Evolutionary conservation across 2,888 invertebrate species (phyloP), one percentile per base, ranked within the genome.

Genomic region (Phyto melanocephala): DNA sequence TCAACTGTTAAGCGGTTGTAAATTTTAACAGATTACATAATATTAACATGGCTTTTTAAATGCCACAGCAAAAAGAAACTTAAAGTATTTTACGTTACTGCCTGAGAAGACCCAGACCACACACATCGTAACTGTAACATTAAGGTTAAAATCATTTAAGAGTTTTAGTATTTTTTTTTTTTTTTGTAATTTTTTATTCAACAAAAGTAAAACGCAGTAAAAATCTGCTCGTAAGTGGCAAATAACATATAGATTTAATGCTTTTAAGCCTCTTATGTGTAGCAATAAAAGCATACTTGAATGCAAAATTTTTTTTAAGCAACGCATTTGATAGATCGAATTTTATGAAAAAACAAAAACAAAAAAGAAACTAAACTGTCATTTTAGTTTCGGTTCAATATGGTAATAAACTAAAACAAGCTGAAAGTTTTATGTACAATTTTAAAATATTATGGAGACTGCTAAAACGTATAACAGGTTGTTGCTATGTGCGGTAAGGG

Each of bases 121-220:
- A 83, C 83, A 83, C 83, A 80, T 77, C 83, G 83, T 83, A 83
- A 80, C 68, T 83, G 83, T 83, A 83, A 83, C 83, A 80, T 70
- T 63, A 47, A 72, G 47, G 74, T 74, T 82, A 50, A 78, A 70
- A 60, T 52, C 68, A 68, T 77, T 75, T 65, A 58, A 75, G 65
- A 13, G 54, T 58, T 35, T 58, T 1, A 40, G 15, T 35, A n/a
- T n/a, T n/a, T n/a, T 50, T 50, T 50, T 8, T 28, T 42, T 50
- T 58, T 52, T 17, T 13, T n/a, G n/a, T n/a, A n/a, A n/a, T n/a
- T n/a, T n/a, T n/a, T n/a, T n/a, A n/a, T 40, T 28, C 2, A 28
- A 15, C 13, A 52, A 28, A 37, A 13, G 5, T 40, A 11, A 54
- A 33, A 62, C 4, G n/a, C 40, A 54, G 42, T 47, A 56, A 47